Base-by-base conservation (phyloP, 1,140 invertebrate species). In the Pararge aegeria region DNA sequence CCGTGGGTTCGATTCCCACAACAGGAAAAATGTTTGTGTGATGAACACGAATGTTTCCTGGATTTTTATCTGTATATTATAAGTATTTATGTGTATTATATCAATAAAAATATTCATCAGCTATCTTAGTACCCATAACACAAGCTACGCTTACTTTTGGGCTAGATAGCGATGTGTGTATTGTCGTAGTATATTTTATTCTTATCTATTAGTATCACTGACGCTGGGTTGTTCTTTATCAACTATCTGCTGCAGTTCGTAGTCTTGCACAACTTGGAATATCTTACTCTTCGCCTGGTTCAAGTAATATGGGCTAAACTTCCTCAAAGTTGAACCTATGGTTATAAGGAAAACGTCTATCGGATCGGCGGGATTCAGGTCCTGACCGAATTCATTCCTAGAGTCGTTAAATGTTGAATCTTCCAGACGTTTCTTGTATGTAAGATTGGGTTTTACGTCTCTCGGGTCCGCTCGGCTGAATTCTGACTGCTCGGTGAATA, bases 261-360 rank as follows among this genome's bases (percentile, higher is more conserved):
- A 87, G 57, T 88, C 85, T 52, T 87, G 83, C 0, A 87, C 82
- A 10, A 87, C 79, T 54, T 85, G 80, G 48, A 88, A 88, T 15
- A 89, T 89, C 55, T 87, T 87, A 54, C 74, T 84, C 61, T 89
- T 89, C 9, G 83, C 86, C 58, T 87, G 82, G 46, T 88, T 88
- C 59, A 85, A 48, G 27, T 81, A 80, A 55, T 84, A 85, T 1
- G 85, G 85, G n/a, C 64, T 80, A 29, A 88, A 84, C 13, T 77
- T 85, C 54, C 76, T 77, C 5, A 88, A 55, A 0, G 85, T 88
- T 0, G 78, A 64, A 0, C 85, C 85, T 53, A 88, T 76, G 0
- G 80, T 83, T 5, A 87, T 73, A 0, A 87, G 50, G 30, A 87
- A 86, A 0, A 81, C 82, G 19, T 88, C 83, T 3, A 87, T 58